Base-by-base conservation (phyloP, 2,797 vertebrate species). In the Paedocypris micromegethes region DNA sequence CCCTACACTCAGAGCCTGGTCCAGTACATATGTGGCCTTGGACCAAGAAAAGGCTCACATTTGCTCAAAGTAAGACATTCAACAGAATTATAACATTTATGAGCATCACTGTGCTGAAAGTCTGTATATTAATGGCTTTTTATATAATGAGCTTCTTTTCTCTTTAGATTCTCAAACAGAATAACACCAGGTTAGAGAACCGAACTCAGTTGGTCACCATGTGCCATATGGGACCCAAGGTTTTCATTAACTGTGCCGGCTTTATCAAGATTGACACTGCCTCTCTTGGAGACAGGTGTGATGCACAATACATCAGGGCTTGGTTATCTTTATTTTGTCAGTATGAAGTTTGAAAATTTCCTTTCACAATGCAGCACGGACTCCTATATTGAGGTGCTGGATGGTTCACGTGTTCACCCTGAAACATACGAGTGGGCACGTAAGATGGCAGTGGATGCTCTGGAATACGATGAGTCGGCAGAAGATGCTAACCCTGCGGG, bases 161-260 rank as follows among this genome's bases (percentile, higher is more conserved):
- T 23, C 62, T 5, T 44, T 73, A 99, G 96, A 98, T 99, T 81
- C 84, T 99, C 78, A 99, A 99, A 80, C 97, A 99, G 80, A 98
- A 99, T 85, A 99, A 98, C 83, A 97, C 94, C 0, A 92, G 97
- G 38, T 86, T 99, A 61, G 96, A 99, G 83, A 99, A 98, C 87
- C 88, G 97, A 76, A 99, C 97, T 3, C 97, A 99, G 83, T 88
- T 99, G 53, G 97, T 99, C 76, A 99, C 97, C 0, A 97, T 98
- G 96, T 98, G 96, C 80, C 96, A 99, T 86, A 99, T 99, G 97
- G 97, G 97, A 69, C 97, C 97, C 64, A 99, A 98, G 79, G 97
- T 99, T 79, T 99, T 99, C 70, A 99, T 99, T 80, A 99, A 99
- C 86, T 99, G 97, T 49, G 97, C 97, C 4, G 96, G 97, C 72